Evolutionary conservation across 2,888 invertebrate genomes (phyloP), one percentile per base, ranked within the genome.

Genomic region (Mylabris sibirica): DNA sequence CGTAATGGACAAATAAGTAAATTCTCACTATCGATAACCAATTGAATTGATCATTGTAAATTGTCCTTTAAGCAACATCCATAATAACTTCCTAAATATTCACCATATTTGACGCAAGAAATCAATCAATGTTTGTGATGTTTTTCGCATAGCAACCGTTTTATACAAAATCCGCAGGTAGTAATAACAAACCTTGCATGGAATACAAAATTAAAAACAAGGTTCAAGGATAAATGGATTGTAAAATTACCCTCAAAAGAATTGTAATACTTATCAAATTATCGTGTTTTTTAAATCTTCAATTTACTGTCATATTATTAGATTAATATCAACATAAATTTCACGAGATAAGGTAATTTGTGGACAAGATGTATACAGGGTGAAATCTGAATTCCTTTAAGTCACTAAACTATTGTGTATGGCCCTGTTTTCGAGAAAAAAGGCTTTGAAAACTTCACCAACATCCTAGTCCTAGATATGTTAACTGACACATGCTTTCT

Each of bases 191-290:
- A 60, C 60, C 61, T 68, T 68, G 72, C 72, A 66, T 72, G 72
- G 72, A 72, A 70, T 72, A 70, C 62, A 59, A 67, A 72, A 70
- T 72, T 63, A 49, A 69, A 72, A 66, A 59, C 72, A 70, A 72
- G 69, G 68, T 63, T 67, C 59, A 59, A 67, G 72, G 72, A 69
- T 67, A 65, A 69, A 60, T 60, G 64, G 49, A 65, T 11, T 14
- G 14, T 30, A 24, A 59, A 57, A 35, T 64, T 64, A 38, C 35
- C 53, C 59, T 24, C 38, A 14, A 59, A 22, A 24, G 24, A 35
- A 44, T 17, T 44, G 38, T 38, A 38, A 44, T 44, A 11, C 17
- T n/a, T 44, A 17, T 49, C 9, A 49, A 9, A 24, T 22, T 57
- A 22, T 17, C 9, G 17, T 44, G n/a, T n/a, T n/a, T 17, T 5